Percentiles rank a stretch among this genome's conserved stretches.
Conservation (phyloP, 2,797 vertebrate species). For the Sciaenops ocellatus region DNA sequence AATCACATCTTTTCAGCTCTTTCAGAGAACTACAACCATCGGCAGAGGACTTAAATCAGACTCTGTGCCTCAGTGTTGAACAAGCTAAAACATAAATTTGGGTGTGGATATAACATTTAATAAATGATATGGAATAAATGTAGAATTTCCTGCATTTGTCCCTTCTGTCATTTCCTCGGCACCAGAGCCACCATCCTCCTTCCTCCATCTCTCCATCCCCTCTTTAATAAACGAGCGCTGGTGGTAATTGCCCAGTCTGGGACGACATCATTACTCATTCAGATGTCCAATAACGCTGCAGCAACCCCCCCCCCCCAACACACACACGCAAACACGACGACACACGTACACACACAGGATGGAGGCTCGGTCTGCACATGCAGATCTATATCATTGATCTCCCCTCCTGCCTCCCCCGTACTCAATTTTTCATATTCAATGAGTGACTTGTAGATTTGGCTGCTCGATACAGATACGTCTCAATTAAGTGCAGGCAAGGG, state of each 20-base stretch:
- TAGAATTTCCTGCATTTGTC: conserved; percentile 66
- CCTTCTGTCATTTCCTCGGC: conserved; percentile 60
- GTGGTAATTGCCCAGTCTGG: conserved; percentile 85
- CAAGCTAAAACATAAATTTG: conserved; percentile 21
- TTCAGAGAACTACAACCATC: neutral
- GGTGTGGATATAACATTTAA: conserved; percentile 23
- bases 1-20: neutral
- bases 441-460: conserved; percentile 85
- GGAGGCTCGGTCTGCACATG: conserved; percentile 74
- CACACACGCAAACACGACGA: conserved; percentile 35
- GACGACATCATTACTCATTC: conserved; percentile 87
- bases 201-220: conserved; percentile 70
- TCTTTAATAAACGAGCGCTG: conserved; percentile 85
- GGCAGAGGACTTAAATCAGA: neutral
- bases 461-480: conserved; percentile 84
- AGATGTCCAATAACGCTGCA: conserved; percentile 85
- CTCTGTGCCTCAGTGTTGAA: neutral
- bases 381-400: conserved; percentile 88
- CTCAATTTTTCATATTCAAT: conserved; percentile 88
- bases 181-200: conserved; percentile 65
- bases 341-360: conserved; percentile 46
- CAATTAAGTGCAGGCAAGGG: conserved; percentile 77
- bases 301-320: conserved; percentile 24
- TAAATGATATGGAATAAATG: conserved; percentile 59
- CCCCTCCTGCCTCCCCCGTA: conserved; percentile 62